A percentile compares a stretch with the other conserved stretches of the same genome.
Conservation (phyloP, 2,888 invertebrate species). For the Lepidocyrtoides sp. region DNA sequence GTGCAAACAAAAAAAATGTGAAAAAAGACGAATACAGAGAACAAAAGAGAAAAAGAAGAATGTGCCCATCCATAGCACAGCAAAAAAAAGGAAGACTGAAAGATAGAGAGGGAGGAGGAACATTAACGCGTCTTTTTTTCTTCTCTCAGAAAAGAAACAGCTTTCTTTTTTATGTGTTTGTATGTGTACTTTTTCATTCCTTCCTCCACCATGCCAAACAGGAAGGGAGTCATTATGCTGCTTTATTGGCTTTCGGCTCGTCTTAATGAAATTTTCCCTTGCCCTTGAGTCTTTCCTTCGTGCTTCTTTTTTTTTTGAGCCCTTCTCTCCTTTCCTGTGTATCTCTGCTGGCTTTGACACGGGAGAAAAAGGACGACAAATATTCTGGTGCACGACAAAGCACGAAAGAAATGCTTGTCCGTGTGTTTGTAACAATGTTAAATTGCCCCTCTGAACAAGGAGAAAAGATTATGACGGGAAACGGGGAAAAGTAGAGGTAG, state of each 20-base stretch:
- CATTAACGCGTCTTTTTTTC: conserved; percentile 49
- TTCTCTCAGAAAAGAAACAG: neutral
- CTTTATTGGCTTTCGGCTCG: conserved; percentile 74
- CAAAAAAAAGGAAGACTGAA: too few relatives aligned
- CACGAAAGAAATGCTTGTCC: too few relatives aligned
- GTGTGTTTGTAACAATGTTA: too few relatives aligned
- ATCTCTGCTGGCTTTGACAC: neutral
- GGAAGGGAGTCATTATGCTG: conserved; percentile 73
- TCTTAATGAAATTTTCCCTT: conserved; percentile 62
- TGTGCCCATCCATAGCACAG: conserved; percentile 7
- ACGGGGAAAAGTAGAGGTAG: neutral
- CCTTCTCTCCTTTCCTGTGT: neutral
- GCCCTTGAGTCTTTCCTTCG: conserved; percentile 51
- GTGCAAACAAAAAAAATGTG: conserved; percentile 32
- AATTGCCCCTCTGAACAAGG: too few relatives aligned
- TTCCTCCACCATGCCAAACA: conserved; percentile 5
- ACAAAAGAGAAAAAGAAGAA: conserved; percentile 12
- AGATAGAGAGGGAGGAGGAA: conserved; percentile 11
- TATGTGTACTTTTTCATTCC: conserved; percentile 19
- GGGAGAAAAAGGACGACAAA: conserved; percentile 10
- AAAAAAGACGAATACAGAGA: neutral
- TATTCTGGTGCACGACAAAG: too few relatives aligned
- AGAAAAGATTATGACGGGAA: too few relatives aligned
- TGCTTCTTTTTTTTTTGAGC: neutral
- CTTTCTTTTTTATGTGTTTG: conserved; percentile 21